Percentiles rank a stretch among this genome's conserved stretches.
phyloP scores from a whole-genome alignment of 2,888 invertebrate species.

The Leucoma salicis region DNA sequence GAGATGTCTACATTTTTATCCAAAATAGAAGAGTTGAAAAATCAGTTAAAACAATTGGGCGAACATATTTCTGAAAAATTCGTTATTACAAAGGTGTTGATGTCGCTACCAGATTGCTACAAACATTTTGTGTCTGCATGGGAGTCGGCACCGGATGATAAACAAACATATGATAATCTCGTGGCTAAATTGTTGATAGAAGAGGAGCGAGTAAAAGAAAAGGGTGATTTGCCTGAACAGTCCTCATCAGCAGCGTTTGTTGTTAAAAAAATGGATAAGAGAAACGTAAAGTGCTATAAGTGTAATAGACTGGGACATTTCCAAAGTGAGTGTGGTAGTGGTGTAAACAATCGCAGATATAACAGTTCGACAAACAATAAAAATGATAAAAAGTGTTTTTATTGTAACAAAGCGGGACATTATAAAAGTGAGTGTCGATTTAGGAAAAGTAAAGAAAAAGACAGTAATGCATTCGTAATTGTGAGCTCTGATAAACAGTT shows the following conservation, averaged over 20 bases:
- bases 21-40: constrained; percentile 27
- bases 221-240: background rate
- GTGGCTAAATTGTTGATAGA: background rate
- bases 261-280: background rate
- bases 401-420: constrained; percentile 1
- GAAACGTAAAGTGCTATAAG: constrained; percentile 1
- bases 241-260: background rate
- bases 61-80: constrained; percentile 3
- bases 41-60: background rate
- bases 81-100: background rate
- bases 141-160: constrained; percentile 1
- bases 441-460: background rate
- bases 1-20: constrained; percentile 25
- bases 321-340: background rate
- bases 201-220: background rate
- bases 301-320: constrained; percentile 1
- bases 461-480: constrained; percentile 4
- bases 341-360: background rate
- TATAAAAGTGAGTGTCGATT: background rate
- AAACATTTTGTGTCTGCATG: constrained; percentile 4
- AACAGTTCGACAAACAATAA: background rate
- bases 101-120: background rate
- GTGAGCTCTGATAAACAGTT: background rate
- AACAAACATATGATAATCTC: background rate
- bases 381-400: background rate